A percentile compares a stretch with the other conserved stretches of the same genome.
Conservation (phyloP, 2,888 invertebrate genomes). For the Temnothorax ravouxi region DNA sequence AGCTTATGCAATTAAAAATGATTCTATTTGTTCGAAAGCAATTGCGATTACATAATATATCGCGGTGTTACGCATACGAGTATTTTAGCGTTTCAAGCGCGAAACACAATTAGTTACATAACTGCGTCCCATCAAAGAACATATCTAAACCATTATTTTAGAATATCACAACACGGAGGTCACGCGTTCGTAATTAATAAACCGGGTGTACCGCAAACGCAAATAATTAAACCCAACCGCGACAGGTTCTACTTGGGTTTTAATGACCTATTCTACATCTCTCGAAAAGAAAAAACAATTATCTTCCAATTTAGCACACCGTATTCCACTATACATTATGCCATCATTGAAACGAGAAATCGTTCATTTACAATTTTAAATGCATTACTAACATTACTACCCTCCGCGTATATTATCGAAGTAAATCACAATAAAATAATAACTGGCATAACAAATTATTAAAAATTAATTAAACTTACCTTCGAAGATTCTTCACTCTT, state of each 20-base stretch:
- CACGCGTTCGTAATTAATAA: slow-evolving; percentile 2
- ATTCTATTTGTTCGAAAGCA: not conserved
- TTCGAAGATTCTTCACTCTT: not conserved
- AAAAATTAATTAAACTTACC: slow-evolving; percentile 11
- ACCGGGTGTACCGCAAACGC: not conserved
- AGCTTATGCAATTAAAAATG: not conserved
- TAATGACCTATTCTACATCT: slow-evolving; percentile 45
- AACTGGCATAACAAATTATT: not conserved
- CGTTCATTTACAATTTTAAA: slow-evolving; percentile 4
- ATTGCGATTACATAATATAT: slow-evolving; percentile 20
- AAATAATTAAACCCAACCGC: slow-evolving; percentile 26
- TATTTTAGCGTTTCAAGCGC: not conserved
- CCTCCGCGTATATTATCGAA: not conserved
- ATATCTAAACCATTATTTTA: slow-evolving; percentile 30
- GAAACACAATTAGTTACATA: slow-evolving; percentile 24
- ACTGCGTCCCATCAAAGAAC: slow-evolving; percentile 3
- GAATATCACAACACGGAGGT: not conserved
- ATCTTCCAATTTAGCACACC: slow-evolving; percentile 40
- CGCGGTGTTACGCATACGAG: not conserved
- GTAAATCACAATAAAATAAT: not conserved
- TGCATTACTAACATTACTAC: not conserved
- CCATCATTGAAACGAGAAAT: slow-evolving; percentile 14
- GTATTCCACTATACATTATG: not conserved
- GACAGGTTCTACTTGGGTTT: not conserved
- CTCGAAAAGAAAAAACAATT: slow-evolving; percentile 47